Conservation (phyloP, 2,888 invertebrate species). For the Nemapogon koenigi region DNA sequence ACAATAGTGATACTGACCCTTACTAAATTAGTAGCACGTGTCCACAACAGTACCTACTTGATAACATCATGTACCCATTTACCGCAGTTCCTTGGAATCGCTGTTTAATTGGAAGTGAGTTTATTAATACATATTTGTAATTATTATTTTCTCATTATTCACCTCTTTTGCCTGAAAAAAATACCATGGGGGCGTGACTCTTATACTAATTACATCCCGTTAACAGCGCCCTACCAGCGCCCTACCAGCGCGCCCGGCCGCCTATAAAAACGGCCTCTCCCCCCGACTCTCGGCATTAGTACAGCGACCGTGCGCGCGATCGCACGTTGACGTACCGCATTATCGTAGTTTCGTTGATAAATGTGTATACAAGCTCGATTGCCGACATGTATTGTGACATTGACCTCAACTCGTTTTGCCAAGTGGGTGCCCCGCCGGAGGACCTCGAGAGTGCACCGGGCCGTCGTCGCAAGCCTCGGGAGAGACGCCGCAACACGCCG, state of each 20-base stretch:
- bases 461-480: slow-evolving; percentile 28
- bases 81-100: too few relatives aligned
- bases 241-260: slow-evolving; percentile 42
- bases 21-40: too few relatives aligned
- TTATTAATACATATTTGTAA: neutral
- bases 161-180: neutral
- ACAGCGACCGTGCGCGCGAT: slow-evolving; percentile 59
- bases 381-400: slow-evolving; percentile 45
- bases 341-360: slow-evolving; percentile 36
- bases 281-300: slow-evolving; percentile 54
- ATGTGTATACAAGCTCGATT: slow-evolving; percentile 54
- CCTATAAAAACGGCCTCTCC: slow-evolving; percentile 60
- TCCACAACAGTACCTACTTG: too few relatives aligned
- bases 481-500: slow-evolving; percentile 36
- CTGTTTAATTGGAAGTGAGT: too few relatives aligned
- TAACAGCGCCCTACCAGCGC: slow-evolving; percentile 53
- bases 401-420: slow-evolving; percentile 56
- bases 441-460: slow-evolving; percentile 32
- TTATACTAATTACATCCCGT: slow-evolving; percentile 61
- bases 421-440: slow-evolving; percentile 54
- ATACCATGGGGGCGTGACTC: slow-evolving; percentile 22
- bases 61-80: too few relatives aligned
- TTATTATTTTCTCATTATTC: neutral
- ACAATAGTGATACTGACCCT: too few relatives aligned
- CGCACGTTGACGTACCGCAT: slow-evolving; percentile 45